Conservation (phyloP, 2,888 invertebrate species). For the Scrobipalpa atriplicella region DNA sequence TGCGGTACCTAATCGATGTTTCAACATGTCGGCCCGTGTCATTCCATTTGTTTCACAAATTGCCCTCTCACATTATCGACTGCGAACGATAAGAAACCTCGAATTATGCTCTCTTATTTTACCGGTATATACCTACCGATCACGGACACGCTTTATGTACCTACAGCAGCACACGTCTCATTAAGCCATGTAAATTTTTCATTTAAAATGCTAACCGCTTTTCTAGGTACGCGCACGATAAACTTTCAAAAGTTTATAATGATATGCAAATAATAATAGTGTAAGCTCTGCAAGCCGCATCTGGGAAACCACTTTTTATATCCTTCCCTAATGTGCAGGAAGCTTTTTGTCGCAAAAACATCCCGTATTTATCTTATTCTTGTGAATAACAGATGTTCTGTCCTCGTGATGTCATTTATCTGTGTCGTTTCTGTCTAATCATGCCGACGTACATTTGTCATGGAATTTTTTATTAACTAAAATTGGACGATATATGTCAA, state of each 20-base stretch:
- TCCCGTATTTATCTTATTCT: constrained; percentile 64
- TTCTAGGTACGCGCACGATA: constrained; percentile 13
- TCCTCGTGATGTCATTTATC: constrained; percentile 62
- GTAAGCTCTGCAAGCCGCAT: constrained; percentile 5
- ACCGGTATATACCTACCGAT: no score
- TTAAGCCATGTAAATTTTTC: constrained; percentile 23
- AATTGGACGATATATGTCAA: constrained; percentile 36
- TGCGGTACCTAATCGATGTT: constrained; percentile 53
- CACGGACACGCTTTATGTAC: no score
- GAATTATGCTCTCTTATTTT: background rate
- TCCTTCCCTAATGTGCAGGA: constrained; percentile 41
- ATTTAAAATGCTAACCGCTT: constrained; percentile 24
- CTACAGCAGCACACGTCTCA: constrained; percentile 3
- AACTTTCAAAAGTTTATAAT: constrained; percentile 21
- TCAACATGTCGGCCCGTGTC: constrained; percentile 45
- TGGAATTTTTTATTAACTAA: constrained; percentile 50
- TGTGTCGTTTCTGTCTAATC: constrained; percentile 68
- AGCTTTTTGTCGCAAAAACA: constrained; percentile 53
- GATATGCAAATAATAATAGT: constrained; percentile 20
- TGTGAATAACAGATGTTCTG: constrained; percentile 67
- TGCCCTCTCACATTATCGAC: constrained; percentile 33
- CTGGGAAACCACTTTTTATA: constrained; percentile 10
- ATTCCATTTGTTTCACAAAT: constrained; percentile 57
- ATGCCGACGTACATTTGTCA: constrained; percentile 64
- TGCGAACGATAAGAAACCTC: constrained; percentile 7